phyloP scores from a whole-genome alignment of 2,113 vertebrate genomes.

The Echinops telfairi region DNA sequence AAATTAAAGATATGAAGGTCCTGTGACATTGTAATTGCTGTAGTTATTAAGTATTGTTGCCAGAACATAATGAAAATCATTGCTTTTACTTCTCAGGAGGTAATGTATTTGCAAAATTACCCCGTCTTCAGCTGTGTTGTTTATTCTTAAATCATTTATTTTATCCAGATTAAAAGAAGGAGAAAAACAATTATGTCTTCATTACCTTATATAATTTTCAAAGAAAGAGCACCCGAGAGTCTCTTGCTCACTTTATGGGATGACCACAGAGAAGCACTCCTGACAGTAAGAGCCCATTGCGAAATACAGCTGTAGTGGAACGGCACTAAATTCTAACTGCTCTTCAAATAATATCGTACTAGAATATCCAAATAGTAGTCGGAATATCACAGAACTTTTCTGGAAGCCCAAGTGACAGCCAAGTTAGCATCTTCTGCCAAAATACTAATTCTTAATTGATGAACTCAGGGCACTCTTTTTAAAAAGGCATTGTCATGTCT shows the following conservation, averaged over 20 bases:
- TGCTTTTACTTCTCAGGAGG: slow-evolving; percentile 66
- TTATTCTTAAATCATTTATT: slow-evolving; percentile 73
- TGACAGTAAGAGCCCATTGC: background rate
- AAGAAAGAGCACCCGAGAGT: slow-evolving; percentile 50
- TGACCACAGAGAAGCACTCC: background rate
- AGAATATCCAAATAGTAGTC: slow-evolving; percentile 31
- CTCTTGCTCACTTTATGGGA: slow-evolving; percentile 18
- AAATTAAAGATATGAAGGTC: slow-evolving; percentile 45
- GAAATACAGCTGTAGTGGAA: background rate
- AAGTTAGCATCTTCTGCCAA: slow-evolving; percentile 3
- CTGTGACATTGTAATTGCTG: slow-evolving; percentile 53
- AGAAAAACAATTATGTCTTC: slow-evolving; percentile 62
- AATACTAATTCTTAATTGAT: background rate
- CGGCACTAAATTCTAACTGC: slow-evolving; percentile 22
- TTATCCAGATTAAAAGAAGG: slow-evolving; percentile 47
- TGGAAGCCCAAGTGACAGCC: background rate
- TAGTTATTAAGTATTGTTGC: slow-evolving; percentile 61
- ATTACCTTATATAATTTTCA: slow-evolving; percentile 64
- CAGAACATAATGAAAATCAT: slow-evolving; percentile 25
- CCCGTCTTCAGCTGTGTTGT: slow-evolving; percentile 60
- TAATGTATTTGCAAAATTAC: slow-evolving; percentile 63
- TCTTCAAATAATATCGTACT: slow-evolving; percentile 34
- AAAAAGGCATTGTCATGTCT: background rate
- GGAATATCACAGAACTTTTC: slow-evolving; percentile 31
- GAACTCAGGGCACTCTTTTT: background rate